Conservation (phyloP, 2,113 vertebrate species). For the Prolemur simus region DNA sequence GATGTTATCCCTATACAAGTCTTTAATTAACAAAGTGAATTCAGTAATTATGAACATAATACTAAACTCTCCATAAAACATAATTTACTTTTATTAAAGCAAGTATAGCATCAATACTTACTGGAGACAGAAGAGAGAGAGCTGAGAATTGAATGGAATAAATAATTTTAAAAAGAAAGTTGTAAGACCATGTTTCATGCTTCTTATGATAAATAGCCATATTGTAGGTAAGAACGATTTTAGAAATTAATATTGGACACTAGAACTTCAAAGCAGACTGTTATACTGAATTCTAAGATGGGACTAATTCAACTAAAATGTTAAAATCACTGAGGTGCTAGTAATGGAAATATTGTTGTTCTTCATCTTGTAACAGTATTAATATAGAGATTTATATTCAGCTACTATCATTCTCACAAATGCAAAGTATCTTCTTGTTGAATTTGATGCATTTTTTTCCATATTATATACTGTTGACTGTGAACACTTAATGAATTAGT, state of each 20-base stretch:
- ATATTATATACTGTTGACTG: not conserved
- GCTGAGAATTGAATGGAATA: not conserved
- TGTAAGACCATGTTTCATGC: not conserved
- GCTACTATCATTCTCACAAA: not conserved
- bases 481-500: constrained; percentile 24
- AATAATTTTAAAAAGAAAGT: not conserved
- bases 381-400: not conserved
- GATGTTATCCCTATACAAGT: not conserved
- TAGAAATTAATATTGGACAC: not conserved
- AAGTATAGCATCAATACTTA: not conserved
- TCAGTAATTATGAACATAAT: not conserved
- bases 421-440: not conserved
- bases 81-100: constrained; percentile 23
- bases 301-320: not conserved
- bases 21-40: not conserved
- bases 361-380: not conserved
- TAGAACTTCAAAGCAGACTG: not conserved
- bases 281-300: not conserved
- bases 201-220: not conserved
- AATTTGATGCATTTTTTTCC: constrained; percentile 2
- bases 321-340: not conserved
- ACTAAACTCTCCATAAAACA: not conserved
- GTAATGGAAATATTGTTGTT: not conserved
- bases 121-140: not conserved
- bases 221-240: not conserved